These are phyloP conservation scores for Megamerina dolium DNA, from an alignment of 2,888 invertebrate species.

Conservation along the genomic window DNA sequence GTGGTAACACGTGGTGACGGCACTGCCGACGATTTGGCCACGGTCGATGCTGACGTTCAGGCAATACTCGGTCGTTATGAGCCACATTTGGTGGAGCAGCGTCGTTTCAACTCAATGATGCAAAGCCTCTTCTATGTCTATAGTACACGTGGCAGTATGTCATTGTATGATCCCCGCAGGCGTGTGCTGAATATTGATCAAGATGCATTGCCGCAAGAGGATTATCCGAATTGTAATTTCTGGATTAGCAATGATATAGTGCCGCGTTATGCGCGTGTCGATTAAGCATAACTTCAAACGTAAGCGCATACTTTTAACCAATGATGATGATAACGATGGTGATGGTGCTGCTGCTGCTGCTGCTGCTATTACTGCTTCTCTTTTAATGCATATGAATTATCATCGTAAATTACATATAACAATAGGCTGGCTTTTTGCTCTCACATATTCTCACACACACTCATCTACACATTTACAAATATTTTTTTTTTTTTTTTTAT, in stretches of 20 bases:
- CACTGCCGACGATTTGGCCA: constrained; percentile 52
- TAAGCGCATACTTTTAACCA: no score
- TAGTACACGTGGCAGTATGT: constrained; percentile 68
- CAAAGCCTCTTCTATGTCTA: constrained; percentile 77
- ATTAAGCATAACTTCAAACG: no score
- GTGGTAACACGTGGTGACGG: constrained; percentile 59
- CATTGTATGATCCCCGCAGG: constrained; percentile 55
- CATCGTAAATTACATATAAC: background rate
- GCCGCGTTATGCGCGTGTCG: constrained; percentile 67
- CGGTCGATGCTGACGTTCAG: constrained; percentile 63
- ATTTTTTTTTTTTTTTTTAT: no score
- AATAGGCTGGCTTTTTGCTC: background rate
- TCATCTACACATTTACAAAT: background rate
- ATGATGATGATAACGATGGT: no score
- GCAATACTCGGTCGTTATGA: constrained; percentile 75
- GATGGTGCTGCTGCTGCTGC: background rate
- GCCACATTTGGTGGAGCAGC: constrained; percentile 65
- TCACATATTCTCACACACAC: background rate
- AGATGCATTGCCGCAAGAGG: constrained; percentile 59
- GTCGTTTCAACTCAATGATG: constrained; percentile 70
- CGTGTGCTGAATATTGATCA: constrained; percentile 65
- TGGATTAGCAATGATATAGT: constrained; percentile 72
- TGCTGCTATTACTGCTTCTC: background rate
- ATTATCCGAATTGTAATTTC: constrained; percentile 68
- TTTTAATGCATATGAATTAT: background rate